A percentile compares a stretch with the other conserved stretches of the same genome.
Evolutionary conservation across 2,888 invertebrate genomes (phyloP).

Genomic region (Eudasyphora cyanicolor): DNA sequence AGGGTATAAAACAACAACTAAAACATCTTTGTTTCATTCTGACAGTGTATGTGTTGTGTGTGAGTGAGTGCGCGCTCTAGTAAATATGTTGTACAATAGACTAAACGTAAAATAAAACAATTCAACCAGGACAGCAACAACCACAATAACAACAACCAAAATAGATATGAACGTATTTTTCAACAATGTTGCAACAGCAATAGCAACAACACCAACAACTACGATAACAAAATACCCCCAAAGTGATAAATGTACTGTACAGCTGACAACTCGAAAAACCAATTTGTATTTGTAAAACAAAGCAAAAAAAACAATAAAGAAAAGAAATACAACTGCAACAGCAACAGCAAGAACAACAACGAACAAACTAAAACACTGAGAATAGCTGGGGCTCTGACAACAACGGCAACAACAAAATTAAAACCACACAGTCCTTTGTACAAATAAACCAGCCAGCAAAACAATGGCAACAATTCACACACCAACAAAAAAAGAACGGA

Average conservation of each 20-base stretch:
- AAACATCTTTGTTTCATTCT: slow-evolving; percentile 35
- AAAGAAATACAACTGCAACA: neutral
- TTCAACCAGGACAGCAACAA: slow-evolving; percentile 26
- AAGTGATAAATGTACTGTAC: slow-evolving; percentile 66
- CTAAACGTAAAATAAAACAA: slow-evolving; percentile 36
- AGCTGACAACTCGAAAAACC: slow-evolving; percentile 66
- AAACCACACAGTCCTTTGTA: slow-evolving; percentile 63
- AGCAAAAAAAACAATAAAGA: slow-evolving; percentile 24
- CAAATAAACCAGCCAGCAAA: slow-evolving; percentile 60
- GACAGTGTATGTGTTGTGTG: slow-evolving; percentile 24
- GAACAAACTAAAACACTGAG: neutral
- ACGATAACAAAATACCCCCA: slow-evolving; percentile 59
- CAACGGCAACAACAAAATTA: slow-evolving; percentile 9
- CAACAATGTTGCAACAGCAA: slow-evolving; percentile 50
- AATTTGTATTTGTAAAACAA: slow-evolving; percentile 65
- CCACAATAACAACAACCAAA: neutral
- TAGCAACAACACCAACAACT: no score
- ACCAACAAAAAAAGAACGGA: neutral
- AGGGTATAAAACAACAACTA: neutral
- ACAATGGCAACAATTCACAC: neutral
- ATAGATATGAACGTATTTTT: slow-evolving; percentile 49
- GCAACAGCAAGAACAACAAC: neutral
- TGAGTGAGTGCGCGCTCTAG: slow-evolving; percentile 15
- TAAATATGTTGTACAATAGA: slow-evolving; percentile 49
- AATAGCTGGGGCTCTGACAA: neutral